Percentiles rank a stretch among this genome's conserved stretches.
Conservation (phyloP, 2,888 invertebrate genomes). For the Thumatha senex region DNA sequence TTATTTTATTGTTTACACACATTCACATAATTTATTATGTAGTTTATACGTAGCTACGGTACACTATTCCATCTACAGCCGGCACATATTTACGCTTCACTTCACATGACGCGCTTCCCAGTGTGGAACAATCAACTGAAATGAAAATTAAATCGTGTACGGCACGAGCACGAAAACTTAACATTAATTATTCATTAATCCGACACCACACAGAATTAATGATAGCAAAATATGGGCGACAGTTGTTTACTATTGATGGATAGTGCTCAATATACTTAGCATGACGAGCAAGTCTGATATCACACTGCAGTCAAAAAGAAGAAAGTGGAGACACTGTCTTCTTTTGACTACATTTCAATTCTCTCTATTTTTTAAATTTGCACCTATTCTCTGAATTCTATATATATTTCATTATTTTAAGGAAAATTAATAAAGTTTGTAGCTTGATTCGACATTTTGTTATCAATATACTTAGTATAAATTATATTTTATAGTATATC, state of each 20-base stretch:
- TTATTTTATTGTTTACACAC: background rate
- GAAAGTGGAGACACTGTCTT: too few species aligned
- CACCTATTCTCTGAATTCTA: too few species aligned
- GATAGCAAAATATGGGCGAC: constrained; percentile 52
- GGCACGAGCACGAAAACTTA: constrained; percentile 55
- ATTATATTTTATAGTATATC: too few species aligned
- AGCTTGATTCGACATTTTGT: too few species aligned
- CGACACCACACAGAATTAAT: constrained; percentile 52
- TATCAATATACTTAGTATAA: too few species aligned
- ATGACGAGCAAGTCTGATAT: background rate
- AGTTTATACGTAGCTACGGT: constrained; percentile 4
- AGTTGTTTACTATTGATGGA: constrained; percentile 36
- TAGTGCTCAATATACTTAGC: constrained; percentile 18
- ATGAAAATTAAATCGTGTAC: constrained; percentile 64
- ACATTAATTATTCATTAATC: constrained; percentile 63
- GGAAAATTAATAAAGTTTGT: too few species aligned
- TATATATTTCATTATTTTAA: too few species aligned
- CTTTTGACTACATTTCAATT: too few species aligned
- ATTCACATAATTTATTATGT: constrained; percentile 1
- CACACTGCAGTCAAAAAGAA: background rate
- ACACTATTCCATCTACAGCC: constrained; percentile 16
- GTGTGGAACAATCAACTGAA: constrained; percentile 46
- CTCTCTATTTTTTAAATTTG: too few species aligned
- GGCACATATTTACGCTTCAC: constrained; percentile 46
- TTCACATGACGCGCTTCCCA: constrained; percentile 40